Conservation (phyloP, 2,888 invertebrate species). For the Leptinotarsa juncta region DNA sequence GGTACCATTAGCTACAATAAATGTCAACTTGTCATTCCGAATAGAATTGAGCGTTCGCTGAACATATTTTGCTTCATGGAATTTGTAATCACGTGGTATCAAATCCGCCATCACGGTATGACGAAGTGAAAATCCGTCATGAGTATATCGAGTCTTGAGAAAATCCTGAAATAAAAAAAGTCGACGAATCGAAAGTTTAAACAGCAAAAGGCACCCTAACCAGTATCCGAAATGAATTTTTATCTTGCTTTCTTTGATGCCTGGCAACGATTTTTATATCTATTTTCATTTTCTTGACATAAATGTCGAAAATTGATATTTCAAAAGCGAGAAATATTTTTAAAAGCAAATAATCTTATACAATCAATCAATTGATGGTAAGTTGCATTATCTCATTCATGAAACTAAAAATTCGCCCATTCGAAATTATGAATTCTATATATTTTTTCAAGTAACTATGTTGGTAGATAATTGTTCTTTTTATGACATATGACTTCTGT, state of each 20-base stretch:
- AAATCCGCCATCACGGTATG: no score
- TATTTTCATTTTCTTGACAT: neutral
- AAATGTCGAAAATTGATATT: neutral
- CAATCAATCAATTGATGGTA: neutral
- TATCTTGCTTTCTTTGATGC: neutral
- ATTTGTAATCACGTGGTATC: no score
- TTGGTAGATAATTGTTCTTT: neutral
- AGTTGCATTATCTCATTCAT: neutral
- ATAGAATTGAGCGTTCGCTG: no score
- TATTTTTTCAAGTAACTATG: neutral
- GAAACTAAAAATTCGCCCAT: neutral
- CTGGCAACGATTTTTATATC: constrained; percentile 4
- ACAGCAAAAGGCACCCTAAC: no score
- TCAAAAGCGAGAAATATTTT: neutral
- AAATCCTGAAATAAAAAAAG: no score
- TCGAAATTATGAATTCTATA: neutral
- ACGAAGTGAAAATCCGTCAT: no score
- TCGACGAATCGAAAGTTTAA: no score
- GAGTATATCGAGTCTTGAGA: no score
- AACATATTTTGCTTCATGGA: no score
- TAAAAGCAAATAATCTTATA: neutral
- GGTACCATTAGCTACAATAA: no score
- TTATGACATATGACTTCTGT: neutral
- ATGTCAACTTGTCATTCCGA: no score
- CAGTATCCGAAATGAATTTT: no score